These are phyloP conservation scores for Meriones psammophilus DNA, from an alignment of 2,797 vertebrate genomes.

Conservation along the genomic window DNA sequence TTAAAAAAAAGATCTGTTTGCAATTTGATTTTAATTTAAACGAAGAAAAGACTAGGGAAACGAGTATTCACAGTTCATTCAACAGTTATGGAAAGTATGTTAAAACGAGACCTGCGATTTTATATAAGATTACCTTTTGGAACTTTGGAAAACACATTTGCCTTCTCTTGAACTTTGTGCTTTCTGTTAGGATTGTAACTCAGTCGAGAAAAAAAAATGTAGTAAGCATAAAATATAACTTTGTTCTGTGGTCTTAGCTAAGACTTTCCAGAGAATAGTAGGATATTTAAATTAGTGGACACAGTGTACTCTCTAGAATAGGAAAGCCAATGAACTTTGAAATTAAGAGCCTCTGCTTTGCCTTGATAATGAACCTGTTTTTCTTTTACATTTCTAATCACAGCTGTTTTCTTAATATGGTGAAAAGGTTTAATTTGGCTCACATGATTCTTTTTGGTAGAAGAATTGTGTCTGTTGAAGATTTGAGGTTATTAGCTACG, in stretches of 20 bases:
- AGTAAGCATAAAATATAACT: not conserved
- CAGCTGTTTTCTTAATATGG: not conserved
- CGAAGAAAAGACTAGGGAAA: not conserved
- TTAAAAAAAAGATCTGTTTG: not conserved
- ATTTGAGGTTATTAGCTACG: not conserved
- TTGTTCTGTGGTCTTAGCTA: conserved; percentile 19
- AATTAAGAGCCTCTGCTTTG: conserved; percentile 1
- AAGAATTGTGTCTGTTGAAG: conserved; percentile 40
- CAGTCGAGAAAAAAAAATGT: not conserved
- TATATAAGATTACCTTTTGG: not conserved
- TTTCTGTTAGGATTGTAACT: conserved; percentile 46
- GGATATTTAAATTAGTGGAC: not conserved
- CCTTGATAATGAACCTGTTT: not conserved
- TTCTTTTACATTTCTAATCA: conserved; percentile 40
- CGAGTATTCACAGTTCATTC: not conserved
- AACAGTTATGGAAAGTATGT: conserved; percentile 35
- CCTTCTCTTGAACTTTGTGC: not conserved
- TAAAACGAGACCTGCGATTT: not conserved
- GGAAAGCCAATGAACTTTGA: conserved; percentile 4
- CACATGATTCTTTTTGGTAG: not conserved
- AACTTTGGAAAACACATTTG: conserved; percentile 44
- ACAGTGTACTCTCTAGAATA: not conserved
- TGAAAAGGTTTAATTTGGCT: conserved; percentile 32
- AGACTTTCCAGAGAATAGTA: not conserved
- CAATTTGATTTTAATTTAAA: not conserved